Evolutionary conservation across 1,140 invertebrate genomes (phyloP), one percentile per base, ranked within the genome.

Genomic region (Vanessa tameamea): DNA sequence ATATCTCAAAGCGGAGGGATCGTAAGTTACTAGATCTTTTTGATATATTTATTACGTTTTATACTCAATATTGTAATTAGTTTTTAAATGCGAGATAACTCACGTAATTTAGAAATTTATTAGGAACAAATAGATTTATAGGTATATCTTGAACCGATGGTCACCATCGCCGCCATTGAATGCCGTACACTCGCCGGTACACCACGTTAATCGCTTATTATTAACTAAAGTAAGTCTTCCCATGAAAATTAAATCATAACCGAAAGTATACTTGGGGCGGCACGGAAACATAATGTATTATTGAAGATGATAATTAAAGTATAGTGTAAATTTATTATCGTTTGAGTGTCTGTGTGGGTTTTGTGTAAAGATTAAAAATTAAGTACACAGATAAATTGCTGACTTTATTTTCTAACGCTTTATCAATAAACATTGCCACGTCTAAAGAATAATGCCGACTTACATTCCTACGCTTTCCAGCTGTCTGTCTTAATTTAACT

Each of bases 11-110:
- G 66, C 70, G 75, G 74, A 80, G 72, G 75, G 78, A 81, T 85
- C 71, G 83, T 86, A 84, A 82, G 78, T 87, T 82, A 84, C 73
- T 88, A 87, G 84, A 87, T 87, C 79, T 89, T 90, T 90, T 88
- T 84, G 84, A 88, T 88, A 87, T 89, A 90, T 90, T 90, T 89
- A 87, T 88, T 88, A 90, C 87, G 86, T 91, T 91, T 91, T 91
- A 87, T 90, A 91, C 89, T 89, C 87, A 83, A 84, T 90, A 88
- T 86, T 87, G 81, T 90, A 88, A 87, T 82, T 87, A 86, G 85
- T 78, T 75, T 82, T 76, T 85, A 79, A 82, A 82, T 82, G 81
- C 82, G 83, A 85, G 83, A 77, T 75, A 78, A 88, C 76, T 86
- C 85, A 78, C 76, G 75, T 78, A 78, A 79, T 57, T 78, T 86